A percentile compares a stretch with the other conserved stretches of the same genome.
phyloP scores from a whole-genome alignment of 2,113 vertebrate species.

The Megaceryle maxima region DNA sequence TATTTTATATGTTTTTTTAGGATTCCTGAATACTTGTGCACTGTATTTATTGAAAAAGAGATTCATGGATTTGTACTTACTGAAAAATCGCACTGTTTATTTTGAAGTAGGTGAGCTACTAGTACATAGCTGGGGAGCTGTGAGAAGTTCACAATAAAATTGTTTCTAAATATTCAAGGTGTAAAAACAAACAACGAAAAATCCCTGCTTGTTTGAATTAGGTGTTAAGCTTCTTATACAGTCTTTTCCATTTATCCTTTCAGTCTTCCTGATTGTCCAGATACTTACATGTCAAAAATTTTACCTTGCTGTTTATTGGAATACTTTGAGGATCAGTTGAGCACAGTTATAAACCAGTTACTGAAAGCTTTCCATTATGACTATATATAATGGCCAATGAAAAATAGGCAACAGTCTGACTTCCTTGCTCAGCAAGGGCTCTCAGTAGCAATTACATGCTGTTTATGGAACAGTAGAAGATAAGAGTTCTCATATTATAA shows the following conservation, averaged over 20 bases:
- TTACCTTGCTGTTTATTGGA: background rate
- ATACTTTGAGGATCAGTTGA: background rate
- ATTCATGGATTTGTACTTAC: background rate
- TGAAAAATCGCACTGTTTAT: background rate
- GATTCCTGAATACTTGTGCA: background rate
- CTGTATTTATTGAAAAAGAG: background rate
- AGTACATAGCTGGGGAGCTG: background rate
- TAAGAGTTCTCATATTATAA: background rate
- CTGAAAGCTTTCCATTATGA: background rate
- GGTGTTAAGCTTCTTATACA: background rate
- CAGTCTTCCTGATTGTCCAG: background rate
- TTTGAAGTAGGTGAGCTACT: background rate
- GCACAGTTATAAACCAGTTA: background rate
- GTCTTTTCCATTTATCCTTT: background rate
- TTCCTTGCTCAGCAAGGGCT: background rate
- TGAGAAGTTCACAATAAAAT: background rate
- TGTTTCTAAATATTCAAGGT: background rate
- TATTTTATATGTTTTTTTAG: background rate
- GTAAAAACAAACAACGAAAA: background rate
- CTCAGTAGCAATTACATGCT: background rate
- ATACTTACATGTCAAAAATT: background rate
- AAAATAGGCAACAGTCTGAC: background rate
- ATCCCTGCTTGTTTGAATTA: background rate
- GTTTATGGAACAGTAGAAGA: background rate
- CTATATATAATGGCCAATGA: background rate